phyloP scores from a whole-genome alignment of 1,140 invertebrate genomes.

The Eufriesea mexicana region DNA sequence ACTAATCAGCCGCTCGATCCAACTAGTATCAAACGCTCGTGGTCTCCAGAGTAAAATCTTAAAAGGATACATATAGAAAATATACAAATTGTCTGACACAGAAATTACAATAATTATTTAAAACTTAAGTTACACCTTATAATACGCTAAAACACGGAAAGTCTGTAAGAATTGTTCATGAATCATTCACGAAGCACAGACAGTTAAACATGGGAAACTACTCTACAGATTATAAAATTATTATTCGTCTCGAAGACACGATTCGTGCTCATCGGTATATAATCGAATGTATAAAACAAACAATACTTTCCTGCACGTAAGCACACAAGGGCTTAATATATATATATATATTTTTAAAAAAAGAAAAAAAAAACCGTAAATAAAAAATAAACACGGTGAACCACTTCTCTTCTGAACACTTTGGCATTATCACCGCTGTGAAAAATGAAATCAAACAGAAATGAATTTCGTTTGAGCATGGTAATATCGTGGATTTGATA shows the following conservation, averaged over 20 bases:
- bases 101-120: constrained; percentile 55
- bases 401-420: constrained; percentile 49
- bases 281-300: constrained; percentile 12
- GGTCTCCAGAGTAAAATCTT: constrained; percentile 40
- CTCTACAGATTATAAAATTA: constrained; percentile 37
- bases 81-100: constrained; percentile 58
- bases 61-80: constrained; percentile 59
- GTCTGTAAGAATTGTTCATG: constrained; percentile 5
- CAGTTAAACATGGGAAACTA: constrained; percentile 31
- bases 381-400: constrained; percentile 22
- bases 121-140: constrained; percentile 60
- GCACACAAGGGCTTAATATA: not conserved
- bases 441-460: constrained; percentile 28
- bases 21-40: constrained; percentile 46
- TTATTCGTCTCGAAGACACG: constrained; percentile 14
- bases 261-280: not conserved
- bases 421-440: constrained; percentile 48
- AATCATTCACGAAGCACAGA: not conserved
- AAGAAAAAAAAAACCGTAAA: not conserved
- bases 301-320: not conserved
- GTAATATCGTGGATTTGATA: constrained; percentile 12
- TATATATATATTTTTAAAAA: not conserved
- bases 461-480: constrained; percentile 21
- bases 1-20: constrained; percentile 31
- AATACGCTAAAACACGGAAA: constrained; percentile 39